These are phyloP conservation scores for Tragulus kanchil DNA, from an alignment of 2,113 vertebrate genomes.

Conservation along the genomic window DNA sequence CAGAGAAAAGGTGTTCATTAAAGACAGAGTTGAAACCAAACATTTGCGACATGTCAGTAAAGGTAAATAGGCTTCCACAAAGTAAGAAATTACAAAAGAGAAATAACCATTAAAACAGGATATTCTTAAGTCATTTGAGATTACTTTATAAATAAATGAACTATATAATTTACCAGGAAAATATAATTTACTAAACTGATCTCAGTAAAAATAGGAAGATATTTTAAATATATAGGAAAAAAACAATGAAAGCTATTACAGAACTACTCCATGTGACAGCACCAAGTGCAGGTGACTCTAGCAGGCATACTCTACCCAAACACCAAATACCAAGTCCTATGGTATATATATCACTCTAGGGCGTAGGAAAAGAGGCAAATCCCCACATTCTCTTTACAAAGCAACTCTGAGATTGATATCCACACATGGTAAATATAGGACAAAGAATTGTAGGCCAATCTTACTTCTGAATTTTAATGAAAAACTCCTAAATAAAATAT, in stretches of 20 bases:
- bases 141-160: conserved; percentile 20
- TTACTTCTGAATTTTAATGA: background rate
- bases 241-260: background rate
- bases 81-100: background rate
- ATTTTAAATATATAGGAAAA: background rate
- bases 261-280: background rate
- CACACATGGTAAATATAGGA: background rate
- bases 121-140: background rate
- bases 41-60: background rate
- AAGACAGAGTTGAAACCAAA: conserved; percentile 11
- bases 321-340: background rate
- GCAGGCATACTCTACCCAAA: background rate
- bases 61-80: background rate
- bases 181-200: background rate
- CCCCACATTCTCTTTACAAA: background rate
- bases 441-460: background rate
- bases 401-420: background rate
- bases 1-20: background rate
- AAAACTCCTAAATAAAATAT: background rate
- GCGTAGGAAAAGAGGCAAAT: background rate
- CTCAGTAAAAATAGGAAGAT: background rate
- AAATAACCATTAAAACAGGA: background rate
- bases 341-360: background rate
- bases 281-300: background rate
- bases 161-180: conserved; percentile 33